Evolutionary conservation across 2,888 invertebrate genomes (phyloP).

Genomic region (Sabatieria punctata): DNA sequence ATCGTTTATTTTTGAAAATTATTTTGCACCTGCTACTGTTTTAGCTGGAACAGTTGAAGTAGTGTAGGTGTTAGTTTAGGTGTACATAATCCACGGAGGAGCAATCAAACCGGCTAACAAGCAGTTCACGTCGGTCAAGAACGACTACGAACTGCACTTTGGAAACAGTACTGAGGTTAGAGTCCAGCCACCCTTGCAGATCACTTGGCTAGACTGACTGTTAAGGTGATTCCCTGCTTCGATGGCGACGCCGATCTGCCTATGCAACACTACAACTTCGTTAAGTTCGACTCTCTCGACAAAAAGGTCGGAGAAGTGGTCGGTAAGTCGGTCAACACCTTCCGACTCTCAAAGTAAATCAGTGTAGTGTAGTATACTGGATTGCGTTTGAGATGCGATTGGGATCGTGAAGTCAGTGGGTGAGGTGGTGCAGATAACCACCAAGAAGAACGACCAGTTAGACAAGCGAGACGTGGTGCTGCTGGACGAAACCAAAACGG

Average conservation of each 20-base stretch:
- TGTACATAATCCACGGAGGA: slow-evolving; percentile 49
- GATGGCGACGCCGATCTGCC: not conserved
- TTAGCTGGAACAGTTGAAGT: too few species aligned
- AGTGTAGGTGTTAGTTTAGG: too few species aligned
- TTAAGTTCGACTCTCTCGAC: not conserved
- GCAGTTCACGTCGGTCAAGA: slow-evolving; percentile 57
- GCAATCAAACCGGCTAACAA: slow-evolving; percentile 76
- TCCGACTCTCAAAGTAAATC: too few species aligned
- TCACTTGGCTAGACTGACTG: not conserved
- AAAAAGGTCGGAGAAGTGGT: too few species aligned
- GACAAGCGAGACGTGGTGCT: slow-evolving; percentile 68
- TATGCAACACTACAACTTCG: not conserved
- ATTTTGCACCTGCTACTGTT: too few species aligned
- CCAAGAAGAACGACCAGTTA: slow-evolving; percentile 35
- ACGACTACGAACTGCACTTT: slow-evolving; percentile 87
- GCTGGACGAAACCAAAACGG: slow-evolving; percentile 61
- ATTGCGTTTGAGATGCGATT: slow-evolving; percentile 82
- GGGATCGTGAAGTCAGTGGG: slow-evolving; percentile 59
- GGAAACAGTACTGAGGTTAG: slow-evolving; percentile 47
- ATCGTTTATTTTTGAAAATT: too few species aligned
- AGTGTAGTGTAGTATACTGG: too few species aligned
- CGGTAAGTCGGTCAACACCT: too few species aligned
- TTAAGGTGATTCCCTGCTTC: not conserved
- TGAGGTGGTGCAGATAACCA: slow-evolving; percentile 54
- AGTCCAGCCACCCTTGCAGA: too few species aligned